phyloP scores from a whole-genome alignment of 64 coral and sea anemone genomes.

The Pocillopora verrucosa region DNA sequence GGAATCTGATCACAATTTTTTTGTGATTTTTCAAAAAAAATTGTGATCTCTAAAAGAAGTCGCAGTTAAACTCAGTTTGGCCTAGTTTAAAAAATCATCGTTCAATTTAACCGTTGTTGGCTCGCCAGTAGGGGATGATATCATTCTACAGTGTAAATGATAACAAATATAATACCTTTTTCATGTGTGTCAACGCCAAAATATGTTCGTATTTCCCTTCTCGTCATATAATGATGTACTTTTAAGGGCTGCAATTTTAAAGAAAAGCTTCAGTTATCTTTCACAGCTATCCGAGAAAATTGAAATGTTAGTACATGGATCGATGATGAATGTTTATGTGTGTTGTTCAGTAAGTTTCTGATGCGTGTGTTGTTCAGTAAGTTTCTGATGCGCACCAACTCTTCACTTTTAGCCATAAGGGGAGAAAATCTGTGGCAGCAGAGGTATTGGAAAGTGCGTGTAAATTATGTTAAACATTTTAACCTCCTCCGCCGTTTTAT shows the following conservation, averaged over 20 bases:
- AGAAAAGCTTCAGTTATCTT: background rate
- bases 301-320: too few species aligned
- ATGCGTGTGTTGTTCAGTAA: background rate
- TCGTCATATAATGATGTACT: constrained; percentile 61
- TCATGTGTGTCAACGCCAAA: constrained; percentile 62
- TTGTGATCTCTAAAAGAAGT: too few species aligned
- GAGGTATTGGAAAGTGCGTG: too few species aligned
- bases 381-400: too few species aligned
- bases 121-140: background rate
- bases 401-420: too few species aligned
- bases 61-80: too few species aligned
- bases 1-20: too few species aligned
- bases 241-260: background rate
- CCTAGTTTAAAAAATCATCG: background rate
- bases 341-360: background rate
- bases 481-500: too few species aligned
- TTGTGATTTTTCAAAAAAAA: too few species aligned
- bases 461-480: too few species aligned
- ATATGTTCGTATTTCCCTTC: constrained; percentile 30
- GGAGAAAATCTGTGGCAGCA: too few species aligned
- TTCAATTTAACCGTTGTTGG: background rate
- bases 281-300: background rate
- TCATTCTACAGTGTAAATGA: background rate
- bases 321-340: background rate
- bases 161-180: constrained; percentile 17